Evolutionary conservation across 2,888 invertebrate species (phyloP).

Genomic region (Zaprionus bogoriensis): DNA sequence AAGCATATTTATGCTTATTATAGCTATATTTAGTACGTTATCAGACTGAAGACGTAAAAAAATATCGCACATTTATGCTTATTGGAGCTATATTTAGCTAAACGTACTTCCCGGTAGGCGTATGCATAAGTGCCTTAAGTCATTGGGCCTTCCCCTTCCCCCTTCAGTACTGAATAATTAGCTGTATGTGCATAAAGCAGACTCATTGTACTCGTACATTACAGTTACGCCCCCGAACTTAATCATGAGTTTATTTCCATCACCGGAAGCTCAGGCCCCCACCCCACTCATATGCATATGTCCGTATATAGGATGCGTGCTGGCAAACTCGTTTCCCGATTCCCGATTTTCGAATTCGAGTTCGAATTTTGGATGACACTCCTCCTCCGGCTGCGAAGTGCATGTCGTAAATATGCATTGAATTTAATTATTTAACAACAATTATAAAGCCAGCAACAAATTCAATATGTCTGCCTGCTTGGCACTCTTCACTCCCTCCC

Average conservation of each 20-base stretch:
- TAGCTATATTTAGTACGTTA: too few relatives aligned
- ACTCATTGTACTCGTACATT: neutral
- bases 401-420: conserved; percentile 39
- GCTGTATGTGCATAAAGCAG: too few relatives aligned
- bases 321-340: conserved; percentile 46
- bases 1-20: too few relatives aligned
- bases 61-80: neutral
- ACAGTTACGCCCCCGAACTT: neutral
- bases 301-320: neutral
- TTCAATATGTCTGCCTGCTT: conserved; percentile 22
- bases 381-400: conserved; percentile 7
- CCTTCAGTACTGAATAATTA: neutral
- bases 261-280: conserved; percentile 47
- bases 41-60: too few relatives aligned
- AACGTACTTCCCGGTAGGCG: neutral
- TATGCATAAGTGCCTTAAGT: neutral
- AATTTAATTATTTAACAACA: conserved; percentile 45
- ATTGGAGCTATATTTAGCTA: neutral
- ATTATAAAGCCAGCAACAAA: conserved; percentile 39
- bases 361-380: conserved; percentile 30
- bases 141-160: neutral
- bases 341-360: too few relatives aligned
- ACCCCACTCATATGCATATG: neutral
- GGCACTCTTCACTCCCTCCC: neutral
- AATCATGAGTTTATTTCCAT: conserved; percentile 46